phyloP scores from a whole-genome alignment of 2,113 vertebrate genomes.

The Gasterosteus nipponicus region DNA sequence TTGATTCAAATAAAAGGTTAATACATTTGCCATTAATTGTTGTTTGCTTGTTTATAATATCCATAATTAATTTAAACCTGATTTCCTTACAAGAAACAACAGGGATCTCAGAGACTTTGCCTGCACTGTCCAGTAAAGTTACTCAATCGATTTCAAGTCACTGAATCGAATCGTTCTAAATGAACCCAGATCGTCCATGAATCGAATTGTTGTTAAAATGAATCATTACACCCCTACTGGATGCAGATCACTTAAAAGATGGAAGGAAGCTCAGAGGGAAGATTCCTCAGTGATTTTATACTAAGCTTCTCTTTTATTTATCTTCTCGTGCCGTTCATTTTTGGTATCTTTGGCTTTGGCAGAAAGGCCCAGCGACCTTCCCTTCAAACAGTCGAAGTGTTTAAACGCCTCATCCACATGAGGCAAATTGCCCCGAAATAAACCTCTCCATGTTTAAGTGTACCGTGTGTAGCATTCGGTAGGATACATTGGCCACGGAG shows the following conservation, averaged over 20 bases:
- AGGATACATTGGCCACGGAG: not conserved
- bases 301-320: not conserved
- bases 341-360: not conserved
- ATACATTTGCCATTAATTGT: too few species aligned
- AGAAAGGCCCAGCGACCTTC: not conserved
- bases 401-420: not conserved
- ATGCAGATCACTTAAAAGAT: slow-evolving; percentile 13
- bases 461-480: not conserved
- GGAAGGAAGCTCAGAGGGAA: not conserved
- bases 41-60: too few species aligned
- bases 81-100: too few species aligned
- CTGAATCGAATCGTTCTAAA: too few species aligned
- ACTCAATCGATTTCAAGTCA: too few species aligned
- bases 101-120: too few species aligned
- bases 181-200: too few species aligned
- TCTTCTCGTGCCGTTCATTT: not conserved
- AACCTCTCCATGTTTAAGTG: not conserved
- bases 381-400: not conserved
- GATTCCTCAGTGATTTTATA: not conserved
- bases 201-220: too few species aligned
- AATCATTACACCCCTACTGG: not conserved
- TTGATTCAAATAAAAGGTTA: too few species aligned
- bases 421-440: not conserved
- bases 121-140: too few species aligned
- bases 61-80: too few species aligned